These are phyloP conservation scores for Theropithecus gelada DNA, from an alignment of 2,113 vertebrate genomes.

Conservation along the genomic window DNA sequence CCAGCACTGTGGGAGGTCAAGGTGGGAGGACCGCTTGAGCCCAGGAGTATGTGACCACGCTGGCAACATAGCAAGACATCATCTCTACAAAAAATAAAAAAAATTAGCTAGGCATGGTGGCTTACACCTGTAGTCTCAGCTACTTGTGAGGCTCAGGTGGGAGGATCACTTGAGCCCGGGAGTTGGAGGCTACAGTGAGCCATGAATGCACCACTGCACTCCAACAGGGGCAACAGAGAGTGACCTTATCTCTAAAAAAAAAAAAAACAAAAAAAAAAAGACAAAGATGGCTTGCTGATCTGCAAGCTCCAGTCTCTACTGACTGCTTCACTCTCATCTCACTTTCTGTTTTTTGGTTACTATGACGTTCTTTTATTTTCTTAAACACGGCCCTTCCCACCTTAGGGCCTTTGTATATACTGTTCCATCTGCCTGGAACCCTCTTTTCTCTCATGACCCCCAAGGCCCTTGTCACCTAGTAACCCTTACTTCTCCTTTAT, in stretches of 20 bases:
- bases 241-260: no score
- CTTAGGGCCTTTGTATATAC: neutral
- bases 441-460: neutral
- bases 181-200: neutral
- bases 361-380: neutral
- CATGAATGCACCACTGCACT: no score
- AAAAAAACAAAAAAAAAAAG: no score
- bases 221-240: no score
- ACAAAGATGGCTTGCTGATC: neutral
- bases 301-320: neutral
- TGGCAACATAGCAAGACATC: no score
- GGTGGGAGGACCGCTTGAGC: no score
- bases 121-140: no score
- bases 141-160: neutral
- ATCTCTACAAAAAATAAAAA: no score
- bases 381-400: neutral
- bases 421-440: neutral
- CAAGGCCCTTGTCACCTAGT: neutral
- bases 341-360: neutral
- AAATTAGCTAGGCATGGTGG: no score
- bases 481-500: neutral
- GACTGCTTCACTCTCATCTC: neutral
- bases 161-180: neutral
- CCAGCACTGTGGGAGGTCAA: no score
- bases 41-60: neutral